A percentile compares a stretch with the other conserved stretches of the same genome.
These are phyloP conservation scores for Gobio gobio DNA, from an alignment of 2,113 vertebrate species.

Conservation along the genomic window DNA sequence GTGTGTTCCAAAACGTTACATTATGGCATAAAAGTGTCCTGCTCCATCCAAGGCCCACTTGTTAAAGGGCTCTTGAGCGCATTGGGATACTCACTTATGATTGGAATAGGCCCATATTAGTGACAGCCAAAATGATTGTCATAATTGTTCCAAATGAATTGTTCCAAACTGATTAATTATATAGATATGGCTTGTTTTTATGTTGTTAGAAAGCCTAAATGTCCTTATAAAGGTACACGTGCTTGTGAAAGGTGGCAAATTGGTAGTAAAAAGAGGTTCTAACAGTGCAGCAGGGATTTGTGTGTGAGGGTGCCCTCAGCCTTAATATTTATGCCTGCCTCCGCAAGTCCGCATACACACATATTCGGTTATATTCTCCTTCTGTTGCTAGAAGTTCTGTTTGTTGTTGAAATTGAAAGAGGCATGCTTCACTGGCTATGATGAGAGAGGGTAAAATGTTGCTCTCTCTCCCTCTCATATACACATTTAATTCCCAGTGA, in stretches of 20 bases:
- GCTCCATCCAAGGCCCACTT: too few species aligned
- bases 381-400: not conserved
- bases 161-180: not conserved
- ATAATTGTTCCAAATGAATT: not conserved
- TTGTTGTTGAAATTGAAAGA: slow-evolving; percentile 2
- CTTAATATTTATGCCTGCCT: not conserved
- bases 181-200: not conserved
- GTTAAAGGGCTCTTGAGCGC: too few species aligned
- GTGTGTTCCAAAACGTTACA: too few species aligned
- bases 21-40: too few species aligned
- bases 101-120: too few species aligned
- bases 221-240: not conserved
- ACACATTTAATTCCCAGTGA: slow-evolving; percentile 72
- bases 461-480: slow-evolving; percentile 64
- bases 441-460: slow-evolving; percentile 54
- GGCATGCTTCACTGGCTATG: slow-evolving; percentile 1
- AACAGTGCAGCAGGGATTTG: not conserved
- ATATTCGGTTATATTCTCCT: not conserved
- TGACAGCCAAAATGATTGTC: too few species aligned
- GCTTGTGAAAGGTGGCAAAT: not conserved
- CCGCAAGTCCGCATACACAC: not conserved
- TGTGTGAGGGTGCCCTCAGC: not conserved
- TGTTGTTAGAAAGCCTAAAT: not conserved
- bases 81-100: too few species aligned
- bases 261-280: not conserved